Base-by-base conservation (phyloP, 1,140 invertebrate species). In the Pseudomyrmex dendroicus region DNA sequence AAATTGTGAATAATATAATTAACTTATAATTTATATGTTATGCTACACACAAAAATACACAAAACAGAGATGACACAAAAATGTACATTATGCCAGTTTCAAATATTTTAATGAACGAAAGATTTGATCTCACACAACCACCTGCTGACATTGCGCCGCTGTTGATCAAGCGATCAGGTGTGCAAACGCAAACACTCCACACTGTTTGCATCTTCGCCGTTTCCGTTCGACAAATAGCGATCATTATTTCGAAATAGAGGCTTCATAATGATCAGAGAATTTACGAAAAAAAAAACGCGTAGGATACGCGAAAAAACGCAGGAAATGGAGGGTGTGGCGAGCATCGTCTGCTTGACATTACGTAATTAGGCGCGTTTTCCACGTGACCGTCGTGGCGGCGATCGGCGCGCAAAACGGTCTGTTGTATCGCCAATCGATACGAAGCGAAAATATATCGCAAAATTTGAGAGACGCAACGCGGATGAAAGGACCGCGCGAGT, bases 301-400 rank as follows among this genome's bases (percentile, higher is more conserved):
- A 48, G 0, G 9, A 54, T 5, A 17, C 15, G 8, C 15, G 20
- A 20, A 13, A 13, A 52, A 57, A 83, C 20, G 57, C 61, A 77
- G 44, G 84, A 86, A 90, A 90, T 91, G 92, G 92, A 91, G 92
- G 92, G 92, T 91, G 91, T 61, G 66, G 66, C 25, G 61, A 62
- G 54, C 64, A 74, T 70, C 67, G 86, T 90, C 85, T 70, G 82
- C 85, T 90, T 85, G 48, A 66, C 44, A 90, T 93, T 93, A 93
- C 90, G 86, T 93, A 93, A 93, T 91, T 85, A 88, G 73, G 85
- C 84, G 87, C 87, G 86, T 80, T 91, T 91, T 92, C 90, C 92
- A 93, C 92, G 92, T 93, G 92, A 93, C 85, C 52, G 56, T 76
- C 68, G 50, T 17, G 61, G 35, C 35, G 52, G 68, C 61, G 83